Evolutionary conservation across 2,888 invertebrate species (phyloP), one percentile per base, ranked within the genome.

Genomic region (Synanthedon vespiformis): DNA sequence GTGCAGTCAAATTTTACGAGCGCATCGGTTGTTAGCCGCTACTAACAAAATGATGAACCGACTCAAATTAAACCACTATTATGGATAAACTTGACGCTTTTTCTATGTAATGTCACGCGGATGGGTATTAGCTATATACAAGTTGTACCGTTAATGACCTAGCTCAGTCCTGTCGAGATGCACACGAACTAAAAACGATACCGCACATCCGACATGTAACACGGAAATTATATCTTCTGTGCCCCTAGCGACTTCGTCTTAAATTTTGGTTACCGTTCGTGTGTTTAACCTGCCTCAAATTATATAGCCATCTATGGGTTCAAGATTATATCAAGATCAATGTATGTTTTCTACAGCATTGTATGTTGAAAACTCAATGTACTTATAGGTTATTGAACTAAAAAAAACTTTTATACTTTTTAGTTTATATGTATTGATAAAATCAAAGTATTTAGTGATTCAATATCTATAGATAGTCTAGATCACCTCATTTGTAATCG

Each of bases 1-100:
- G 74, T 61, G 80, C 84, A 84, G 81, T 84, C 84, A 84, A 84
- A 83, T 86, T 86, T 85, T 84, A 86, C 77, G 84, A 85, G 70
- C 82, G 68, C 76, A 73, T 75, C 74, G 81, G 76, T 74, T 79
- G 77, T 79, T 78, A 78, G 71, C 72, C 71, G 75, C 73, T 75
- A 74, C 76, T 74, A 77, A 77, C 74, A 78, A 77, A 80, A 77
- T 78, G 72, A 77, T 72, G 71, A 74, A 74, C 74, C 65, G 72
- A 70, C 74, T 75, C 68, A 73, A 80, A 80, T 80, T 79, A 78
- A 80, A 72, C 73, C 69, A 70, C 74, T 70, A 74, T 78, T 75
- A 78, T 65, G 66, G 70, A 63, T 72, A 67, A 70, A 74, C 72
- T 70, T 70, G 74, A 66, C 59, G 61, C 62, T 66, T 72, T 65